Percentiles rank a stretch among this genome's conserved stretches.
Evolutionary conservation across 1,140 invertebrate genomes (phyloP).

Genomic region (Copidosoma floridanum): DNA sequence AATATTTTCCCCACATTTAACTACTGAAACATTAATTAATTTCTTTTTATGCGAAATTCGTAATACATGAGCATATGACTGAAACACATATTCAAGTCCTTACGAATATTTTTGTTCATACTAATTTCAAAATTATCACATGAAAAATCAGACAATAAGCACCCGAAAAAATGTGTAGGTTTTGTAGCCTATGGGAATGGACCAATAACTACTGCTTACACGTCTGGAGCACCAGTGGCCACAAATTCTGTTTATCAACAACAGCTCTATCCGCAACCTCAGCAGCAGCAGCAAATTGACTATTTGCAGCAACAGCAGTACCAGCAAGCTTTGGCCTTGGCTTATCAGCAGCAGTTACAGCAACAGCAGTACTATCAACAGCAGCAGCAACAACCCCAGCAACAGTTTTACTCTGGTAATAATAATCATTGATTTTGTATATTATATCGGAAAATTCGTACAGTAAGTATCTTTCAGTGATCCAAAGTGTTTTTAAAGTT

Average conservation of each 20-base stretch:
- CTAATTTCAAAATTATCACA: not conserved
- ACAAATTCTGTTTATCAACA: not conserved
- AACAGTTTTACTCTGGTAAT: slow-evolving; percentile 23
- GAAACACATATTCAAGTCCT: too few relatives aligned
- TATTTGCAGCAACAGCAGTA: slow-evolving; percentile 13
- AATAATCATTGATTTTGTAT: not conserved
- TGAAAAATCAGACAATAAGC: too few relatives aligned
- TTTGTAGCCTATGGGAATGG: too few relatives aligned
- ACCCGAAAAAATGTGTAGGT: too few relatives aligned
- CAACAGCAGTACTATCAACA: slow-evolving; percentile 26
- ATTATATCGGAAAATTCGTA: too few relatives aligned
- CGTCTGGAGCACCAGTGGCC: not conserved
- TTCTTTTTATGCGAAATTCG: too few relatives aligned
- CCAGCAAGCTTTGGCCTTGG: slow-evolving; percentile 26
- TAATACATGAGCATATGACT: too few relatives aligned
- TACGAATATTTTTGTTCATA: not conserved
- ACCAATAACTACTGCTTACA: not conserved
- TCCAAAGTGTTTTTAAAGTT: too few relatives aligned
- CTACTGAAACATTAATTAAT: too few relatives aligned
- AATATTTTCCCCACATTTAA: too few relatives aligned
- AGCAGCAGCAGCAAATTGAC: not conserved
- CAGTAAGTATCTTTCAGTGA: too few relatives aligned
- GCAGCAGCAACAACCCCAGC: slow-evolving; percentile 27
- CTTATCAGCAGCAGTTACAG: slow-evolving; percentile 35
- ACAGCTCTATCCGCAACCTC: not conserved